Percentiles rank a stretch among this genome's conserved stretches.
These are phyloP conservation scores for Rhopalosiphum padi DNA, from an alignment of 1,140 invertebrate species.

Conservation along the genomic window DNA sequence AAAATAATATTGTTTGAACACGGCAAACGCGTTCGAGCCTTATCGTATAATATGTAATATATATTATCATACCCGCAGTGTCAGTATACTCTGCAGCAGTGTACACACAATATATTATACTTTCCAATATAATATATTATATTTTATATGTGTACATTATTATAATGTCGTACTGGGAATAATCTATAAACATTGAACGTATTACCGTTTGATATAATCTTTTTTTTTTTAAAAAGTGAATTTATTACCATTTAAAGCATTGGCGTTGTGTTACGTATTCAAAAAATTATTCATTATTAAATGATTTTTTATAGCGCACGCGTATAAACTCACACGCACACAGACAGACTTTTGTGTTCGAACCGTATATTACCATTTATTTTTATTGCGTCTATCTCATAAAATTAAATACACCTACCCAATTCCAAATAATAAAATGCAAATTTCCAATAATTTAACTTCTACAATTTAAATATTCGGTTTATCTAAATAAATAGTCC, in stretches of 20 bases:
- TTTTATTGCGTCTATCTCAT: constrained; percentile 33
- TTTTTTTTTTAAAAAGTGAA: constrained; percentile 29
- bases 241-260: constrained; percentile 36
- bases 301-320: background rate
- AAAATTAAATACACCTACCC: constrained; percentile 43
- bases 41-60: background rate
- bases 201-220: constrained; percentile 22
- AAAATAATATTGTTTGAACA: background rate
- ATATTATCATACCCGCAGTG: background rate
- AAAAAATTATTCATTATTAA: constrained; percentile 48
- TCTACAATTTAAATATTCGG: constrained; percentile 21
- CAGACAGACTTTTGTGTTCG: background rate
- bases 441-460: constrained; percentile 28
- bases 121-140: constrained; percentile 6
- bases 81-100: background rate
- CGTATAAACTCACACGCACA: too few species aligned
- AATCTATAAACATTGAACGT: background rate
- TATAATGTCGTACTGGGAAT: background rate
- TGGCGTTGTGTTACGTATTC: background rate
- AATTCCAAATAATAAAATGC: constrained; percentile 41
- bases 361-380: constrained; percentile 6
- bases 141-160: background rate
- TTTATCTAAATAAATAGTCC: constrained; percentile 45
- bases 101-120: background rate
- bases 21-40: background rate